These are phyloP conservation scores for Ellobium chinense DNA, from an alignment of 2,888 invertebrate genomes.

Conservation along the genomic window DNA sequence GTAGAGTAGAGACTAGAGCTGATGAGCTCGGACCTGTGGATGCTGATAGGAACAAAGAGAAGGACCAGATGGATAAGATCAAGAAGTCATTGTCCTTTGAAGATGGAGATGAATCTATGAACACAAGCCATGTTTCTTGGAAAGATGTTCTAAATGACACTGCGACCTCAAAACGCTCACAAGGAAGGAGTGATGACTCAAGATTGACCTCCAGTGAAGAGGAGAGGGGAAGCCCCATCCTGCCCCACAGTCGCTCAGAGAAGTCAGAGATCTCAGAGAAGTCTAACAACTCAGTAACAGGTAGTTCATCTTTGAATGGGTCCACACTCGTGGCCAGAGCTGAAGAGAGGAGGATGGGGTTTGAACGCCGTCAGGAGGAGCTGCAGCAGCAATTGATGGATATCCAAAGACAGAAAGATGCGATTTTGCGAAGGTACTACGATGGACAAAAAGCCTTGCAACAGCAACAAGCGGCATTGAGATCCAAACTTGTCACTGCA, in stretches of 20 bases:
- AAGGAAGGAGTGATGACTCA: conserved; percentile 51
- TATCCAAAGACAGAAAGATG: conserved; percentile 68
- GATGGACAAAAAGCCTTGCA: conserved; percentile 53
- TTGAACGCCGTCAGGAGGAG: conserved; percentile 60
- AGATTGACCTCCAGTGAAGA: conserved; percentile 58
- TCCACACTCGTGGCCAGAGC: conserved; percentile 54
- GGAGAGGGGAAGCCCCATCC: conserved; percentile 63
- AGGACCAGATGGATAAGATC: conserved; percentile 53
- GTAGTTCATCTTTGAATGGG: conserved; percentile 50
- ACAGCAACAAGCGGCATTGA: conserved; percentile 39
- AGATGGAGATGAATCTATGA: conserved; percentile 56
- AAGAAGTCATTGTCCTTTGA: conserved; percentile 68
- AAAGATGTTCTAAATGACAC: conserved; percentile 29
- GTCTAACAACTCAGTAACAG: conserved; percentile 17
- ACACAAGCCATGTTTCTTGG: conserved; percentile 32
- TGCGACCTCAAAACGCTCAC: conserved; percentile 6
- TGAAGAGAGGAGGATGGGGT: conserved; percentile 52
- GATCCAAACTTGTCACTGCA: conserved; percentile 42
- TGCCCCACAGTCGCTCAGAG: conserved; percentile 48
- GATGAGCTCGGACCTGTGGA: background rate
- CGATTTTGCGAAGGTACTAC: conserved; percentile 62
- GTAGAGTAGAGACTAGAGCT: background rate
- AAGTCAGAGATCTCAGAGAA: conserved; percentile 15
- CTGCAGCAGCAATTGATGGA: conserved; percentile 62
- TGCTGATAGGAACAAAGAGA: background rate